Conservation (phyloP, 2,113 vertebrate genomes). For the Syngnathoides biaculeatus region DNA sequence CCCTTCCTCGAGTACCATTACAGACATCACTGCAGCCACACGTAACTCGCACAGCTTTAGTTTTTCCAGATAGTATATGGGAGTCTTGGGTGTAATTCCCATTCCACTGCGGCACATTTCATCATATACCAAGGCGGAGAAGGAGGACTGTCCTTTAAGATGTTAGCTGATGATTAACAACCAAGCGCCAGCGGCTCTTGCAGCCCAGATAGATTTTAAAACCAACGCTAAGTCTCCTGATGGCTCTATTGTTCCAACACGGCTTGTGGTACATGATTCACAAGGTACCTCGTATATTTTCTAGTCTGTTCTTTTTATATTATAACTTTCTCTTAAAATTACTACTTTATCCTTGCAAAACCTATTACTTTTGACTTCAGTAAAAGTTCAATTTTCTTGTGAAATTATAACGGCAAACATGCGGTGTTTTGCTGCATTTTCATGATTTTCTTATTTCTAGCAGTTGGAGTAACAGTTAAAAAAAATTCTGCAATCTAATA, state of each 20-base stretch:
- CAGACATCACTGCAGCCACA: conserved; percentile 9
- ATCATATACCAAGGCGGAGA: conserved; percentile 1
- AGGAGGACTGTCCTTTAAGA: conserved; percentile 12
- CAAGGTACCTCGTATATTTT: not conserved
- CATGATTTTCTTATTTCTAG: too few species aligned
- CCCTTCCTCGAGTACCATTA: not conserved
- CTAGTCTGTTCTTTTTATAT: not conserved
- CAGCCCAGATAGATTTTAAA: conserved; percentile 17
- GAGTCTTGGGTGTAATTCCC: conserved; percentile 10
- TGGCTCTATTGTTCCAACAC: not conserved
- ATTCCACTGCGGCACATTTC: not conserved
- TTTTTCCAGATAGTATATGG: conserved; percentile 16
- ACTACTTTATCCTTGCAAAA: not conserved
- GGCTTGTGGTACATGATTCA: conserved; percentile 3
- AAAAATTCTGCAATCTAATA: too few species aligned
- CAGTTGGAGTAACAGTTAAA: too few species aligned
- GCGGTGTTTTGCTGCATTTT: too few species aligned
- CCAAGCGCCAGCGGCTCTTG: conserved; percentile 1
- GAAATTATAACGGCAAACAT: too few species aligned
- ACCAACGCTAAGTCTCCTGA: not conserved
- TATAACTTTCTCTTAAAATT: not conserved
- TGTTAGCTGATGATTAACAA: conserved; percentile 13
- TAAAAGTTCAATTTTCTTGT: too few species aligned
- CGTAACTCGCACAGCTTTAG: conserved; percentile 9
- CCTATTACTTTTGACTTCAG: too few species aligned